These are phyloP conservation scores for Jordanella pulchra DNA, from an alignment of 2,797 vertebrate genomes.

Conservation along the genomic window DNA sequence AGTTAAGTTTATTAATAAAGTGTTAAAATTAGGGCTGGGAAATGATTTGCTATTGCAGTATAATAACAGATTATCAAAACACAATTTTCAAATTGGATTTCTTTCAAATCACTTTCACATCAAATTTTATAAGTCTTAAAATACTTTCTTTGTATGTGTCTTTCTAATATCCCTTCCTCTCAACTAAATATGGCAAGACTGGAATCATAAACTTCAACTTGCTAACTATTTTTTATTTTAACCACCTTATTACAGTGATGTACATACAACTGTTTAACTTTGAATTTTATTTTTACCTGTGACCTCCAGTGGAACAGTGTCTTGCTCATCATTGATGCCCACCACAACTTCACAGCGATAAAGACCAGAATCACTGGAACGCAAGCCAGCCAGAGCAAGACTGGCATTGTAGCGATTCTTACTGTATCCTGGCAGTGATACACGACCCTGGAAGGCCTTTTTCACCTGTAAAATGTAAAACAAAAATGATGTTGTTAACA, in stretches of 20 bases:
- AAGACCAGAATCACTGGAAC: slow-evolving; percentile 90
- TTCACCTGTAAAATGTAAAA: slow-evolving; percentile 73
- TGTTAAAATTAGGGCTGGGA: too few relatives aligned
- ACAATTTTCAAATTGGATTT: too few relatives aligned
- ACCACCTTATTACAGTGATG: not conserved
- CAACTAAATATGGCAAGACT: not conserved
- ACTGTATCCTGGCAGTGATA: slow-evolving; percentile 85
- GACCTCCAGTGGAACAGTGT: slow-evolving; percentile 91
- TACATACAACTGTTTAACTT: not conserved
- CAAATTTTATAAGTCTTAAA: too few relatives aligned
- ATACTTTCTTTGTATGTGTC: too few relatives aligned
- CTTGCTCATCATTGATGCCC: slow-evolving; percentile 93
- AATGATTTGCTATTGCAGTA: too few relatives aligned
- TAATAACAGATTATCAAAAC: too few relatives aligned
- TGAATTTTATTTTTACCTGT: slow-evolving; percentile 80
- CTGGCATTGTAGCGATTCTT: slow-evolving; percentile 88
- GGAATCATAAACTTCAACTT: not conserved
- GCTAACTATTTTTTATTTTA: not conserved
- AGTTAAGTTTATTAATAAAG: too few relatives aligned
- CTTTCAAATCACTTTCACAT: too few relatives aligned
- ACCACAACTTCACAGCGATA: slow-evolving; percentile 96
- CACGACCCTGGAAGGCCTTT: slow-evolving; percentile 90
- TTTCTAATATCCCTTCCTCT: not conserved
- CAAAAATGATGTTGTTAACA: not conserved
- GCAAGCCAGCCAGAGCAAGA: slow-evolving; percentile 82